Evolutionary conservation across 2,888 invertebrate genomes (phyloP).

Genomic region (Spisula subtruncata): DNA sequence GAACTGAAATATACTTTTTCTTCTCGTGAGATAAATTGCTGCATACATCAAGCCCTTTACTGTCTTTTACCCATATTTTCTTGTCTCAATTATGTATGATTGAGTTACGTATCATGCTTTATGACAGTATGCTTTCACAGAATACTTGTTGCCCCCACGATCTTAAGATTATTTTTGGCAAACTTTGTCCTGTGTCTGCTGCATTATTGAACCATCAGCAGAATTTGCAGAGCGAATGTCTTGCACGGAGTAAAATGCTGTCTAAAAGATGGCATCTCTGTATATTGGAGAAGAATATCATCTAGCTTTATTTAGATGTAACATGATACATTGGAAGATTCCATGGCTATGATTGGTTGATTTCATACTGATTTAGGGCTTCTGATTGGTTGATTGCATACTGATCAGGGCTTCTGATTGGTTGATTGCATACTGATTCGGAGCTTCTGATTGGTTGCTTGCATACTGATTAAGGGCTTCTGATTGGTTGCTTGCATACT

Average conservation of each 20-base stretch:
- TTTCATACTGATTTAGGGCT: neutral
- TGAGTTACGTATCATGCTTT: neutral
- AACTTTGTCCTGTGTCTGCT: neutral
- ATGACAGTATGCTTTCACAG: slow-evolving; percentile 7
- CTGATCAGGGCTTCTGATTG: too few relatives aligned
- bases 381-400: neutral
- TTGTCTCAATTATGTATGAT: slow-evolving; percentile 12
- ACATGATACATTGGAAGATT: too few relatives aligned
- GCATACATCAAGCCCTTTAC: neutral
- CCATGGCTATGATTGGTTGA: too few relatives aligned
- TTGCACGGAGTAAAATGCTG: neutral
- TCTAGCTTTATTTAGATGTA: neutral
- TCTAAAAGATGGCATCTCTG: neutral
- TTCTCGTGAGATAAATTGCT: neutral
- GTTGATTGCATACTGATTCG: neutral
- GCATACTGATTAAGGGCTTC: too few relatives aligned
- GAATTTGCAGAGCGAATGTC: neutral
- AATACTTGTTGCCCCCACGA: neutral
- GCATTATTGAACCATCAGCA: neutral
- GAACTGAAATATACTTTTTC: neutral
- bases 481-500: neutral
- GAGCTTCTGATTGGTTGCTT: neutral
- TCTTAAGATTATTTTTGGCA: neutral
- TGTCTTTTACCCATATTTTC: neutral
- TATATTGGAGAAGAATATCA: neutral